Base-by-base conservation (phyloP, 1,140 invertebrate genomes). In the Leptonema lineaticorne region DNA sequence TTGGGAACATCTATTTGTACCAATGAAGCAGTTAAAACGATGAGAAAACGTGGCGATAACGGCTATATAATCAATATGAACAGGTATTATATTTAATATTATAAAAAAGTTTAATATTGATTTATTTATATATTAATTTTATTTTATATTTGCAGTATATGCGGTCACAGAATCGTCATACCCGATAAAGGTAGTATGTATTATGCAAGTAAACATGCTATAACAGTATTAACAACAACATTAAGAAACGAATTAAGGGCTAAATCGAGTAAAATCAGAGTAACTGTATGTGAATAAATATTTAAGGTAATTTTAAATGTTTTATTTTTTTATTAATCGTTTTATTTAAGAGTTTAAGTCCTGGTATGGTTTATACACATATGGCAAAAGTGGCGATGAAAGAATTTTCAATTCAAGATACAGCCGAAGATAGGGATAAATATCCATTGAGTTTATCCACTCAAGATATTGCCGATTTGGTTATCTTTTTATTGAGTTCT, bases 31-130 rank as follows among this genome's bases (percentile, higher is more conserved):
- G 77, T 89, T 0, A 80, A 81, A 65, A 77, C 83, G 1, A 89
- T 91, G 87, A 80, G 77, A 63, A 80, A 83, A 67, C 77, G 82
- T 18, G 75, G 79, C 18, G 79, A 87, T 5, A 82, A 88, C 69
- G 90, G 89, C 0, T 88, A 91, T 71, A 85, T 90, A 63, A 84
- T 90, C 58, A 83, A 88, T 67, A 81, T 90, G 28, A 88, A 86
- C 76, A 87, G 86, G 85, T 85, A 59, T 14, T 33, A 33, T 5
- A 6, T 11, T 41, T 4, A 4, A 41, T 41, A 41, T 41, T 4
- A 41, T 14, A 41, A 2, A 41, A 41, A 41, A 41, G 5, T 5
- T 11, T 33, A 5, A 33, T 6, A 20, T 53, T 53, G 11, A 16
- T 26, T 22, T 4, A 3, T 60, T 9, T 11, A 11, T 6, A 33